Evolutionary conservation across 2,113 vertebrate species (phyloP).

Genomic region (Porphyrio hochstetteri): DNA sequence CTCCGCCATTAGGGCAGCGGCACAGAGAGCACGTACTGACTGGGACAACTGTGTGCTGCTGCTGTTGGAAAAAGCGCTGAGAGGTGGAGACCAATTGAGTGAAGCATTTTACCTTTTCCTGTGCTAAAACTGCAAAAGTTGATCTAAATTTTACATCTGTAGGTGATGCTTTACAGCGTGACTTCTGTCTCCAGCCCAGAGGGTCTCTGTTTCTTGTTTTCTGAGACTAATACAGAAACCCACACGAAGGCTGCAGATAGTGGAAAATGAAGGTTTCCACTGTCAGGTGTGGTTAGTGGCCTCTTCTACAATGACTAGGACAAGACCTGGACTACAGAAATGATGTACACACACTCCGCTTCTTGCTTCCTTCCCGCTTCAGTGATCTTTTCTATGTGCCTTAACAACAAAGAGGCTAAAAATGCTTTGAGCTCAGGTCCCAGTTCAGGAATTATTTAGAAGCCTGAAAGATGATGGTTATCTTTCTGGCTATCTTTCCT

Average conservation of each 20-base stretch:
- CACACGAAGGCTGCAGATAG: not conserved
- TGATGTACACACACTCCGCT: not conserved
- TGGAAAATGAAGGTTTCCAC: not conserved
- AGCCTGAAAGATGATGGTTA: not conserved
- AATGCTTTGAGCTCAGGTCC: not conserved
- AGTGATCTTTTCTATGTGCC: not conserved
- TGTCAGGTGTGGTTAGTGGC: not conserved
- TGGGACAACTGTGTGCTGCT: rapidly evolving
- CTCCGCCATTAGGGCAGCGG: not conserved
- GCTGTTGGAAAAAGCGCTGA: not conserved
- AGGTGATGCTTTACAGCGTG: not conserved
- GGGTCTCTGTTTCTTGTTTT: not conserved
- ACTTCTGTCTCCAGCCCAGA: not conserved
- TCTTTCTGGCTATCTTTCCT: constrained; percentile 5
- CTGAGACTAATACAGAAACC: not conserved
- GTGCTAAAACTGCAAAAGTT: not conserved
- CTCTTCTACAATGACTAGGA: not conserved
- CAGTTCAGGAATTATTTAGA: not conserved
- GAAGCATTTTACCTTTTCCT: not conserved
- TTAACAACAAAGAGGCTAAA: constrained; percentile 4
- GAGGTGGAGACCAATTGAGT: not conserved
- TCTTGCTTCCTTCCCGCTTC: not conserved
- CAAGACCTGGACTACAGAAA: not conserved
- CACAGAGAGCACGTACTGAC: not conserved
- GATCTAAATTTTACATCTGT: not conserved